Base-by-base conservation (phyloP, 2,797 vertebrate genomes). In the Megalops cyprinoides region DNA sequence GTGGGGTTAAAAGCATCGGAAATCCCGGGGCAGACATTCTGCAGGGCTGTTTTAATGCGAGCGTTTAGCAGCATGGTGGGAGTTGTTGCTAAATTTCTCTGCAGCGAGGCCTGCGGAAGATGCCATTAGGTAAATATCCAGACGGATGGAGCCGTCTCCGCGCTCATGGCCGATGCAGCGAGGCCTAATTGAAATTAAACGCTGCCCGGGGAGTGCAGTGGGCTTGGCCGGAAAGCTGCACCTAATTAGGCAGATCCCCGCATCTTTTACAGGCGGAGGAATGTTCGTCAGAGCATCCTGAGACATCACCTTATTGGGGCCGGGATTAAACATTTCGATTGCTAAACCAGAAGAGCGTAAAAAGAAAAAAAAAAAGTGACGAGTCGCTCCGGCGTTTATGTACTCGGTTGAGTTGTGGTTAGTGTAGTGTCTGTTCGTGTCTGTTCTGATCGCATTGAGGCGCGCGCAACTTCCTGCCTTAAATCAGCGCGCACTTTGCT, bases 151-250 rank as follows among this genome's bases (percentile, higher is more conserved):
- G 90, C 93, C 89, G 90, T 90, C 94, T 92, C 90, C 81, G 8
- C n/a, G 88, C 91, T 93, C 91, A 93, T 74, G 80, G 90, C 92
- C 93, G 95, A 93, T 86, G 91, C 91, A 84, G 91, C 28, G 56
- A 28, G 55, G 42, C 55, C 90, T 94, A 94, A 94, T 94, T 95
- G 94, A 95, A 94, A 94, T 90, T 91, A 94, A 95, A 93, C 90
- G 56, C 90, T 93, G 92, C 91, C 90, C 82, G 91, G 93, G 94
- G 93, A 94, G 87, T 88, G 87, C 82, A 87, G 90, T 91, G 89
- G 93, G 91, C 93, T 93, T 95, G 91, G 90, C 91, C 77, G 8
- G 89, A 90, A 91, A 85, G 91, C 85, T 90, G 93, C 93, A 91
- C 89, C 92, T 93, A 93, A 93, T 94, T 94, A 94, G 88, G 28